phyloP scores from a whole-genome alignment of 2,888 invertebrate species.

The Scotopteryx bipunctaria region DNA sequence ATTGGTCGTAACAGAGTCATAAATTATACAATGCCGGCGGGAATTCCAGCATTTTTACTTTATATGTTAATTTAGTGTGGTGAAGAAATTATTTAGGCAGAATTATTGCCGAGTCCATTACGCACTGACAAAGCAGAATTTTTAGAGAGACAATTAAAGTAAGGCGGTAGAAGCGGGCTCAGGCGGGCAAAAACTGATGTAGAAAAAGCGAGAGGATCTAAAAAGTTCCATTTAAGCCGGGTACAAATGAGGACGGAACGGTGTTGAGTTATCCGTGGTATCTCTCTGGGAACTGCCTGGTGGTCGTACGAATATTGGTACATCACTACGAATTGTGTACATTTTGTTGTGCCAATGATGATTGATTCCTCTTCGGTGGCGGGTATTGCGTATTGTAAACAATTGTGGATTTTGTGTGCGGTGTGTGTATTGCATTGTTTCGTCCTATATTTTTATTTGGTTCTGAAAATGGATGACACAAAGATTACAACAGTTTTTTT shows the following conservation, averaged over 20 bases:
- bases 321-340: constrained; percentile 30
- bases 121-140: constrained; percentile 33
- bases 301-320: constrained; percentile 33
- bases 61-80: constrained; percentile 37
- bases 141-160: constrained; percentile 70
- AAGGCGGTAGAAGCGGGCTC: constrained; percentile 57
- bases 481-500: no score
- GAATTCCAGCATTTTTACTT: constrained; percentile 37
- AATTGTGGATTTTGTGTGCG: constrained; percentile 17
- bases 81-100: constrained; percentile 34
- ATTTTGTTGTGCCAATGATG: constrained; percentile 27
- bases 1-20: constrained; percentile 33
- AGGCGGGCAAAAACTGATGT: constrained; percentile 64
- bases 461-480: no score
- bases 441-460: constrained; percentile 11
- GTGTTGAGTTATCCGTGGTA: constrained; percentile 57
- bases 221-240: constrained; percentile 71
- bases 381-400: constrained; percentile 23
- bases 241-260: constrained; percentile 73
- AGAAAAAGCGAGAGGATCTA: constrained; percentile 69
- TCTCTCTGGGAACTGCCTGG: constrained; percentile 60
- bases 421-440: constrained; percentile 17
- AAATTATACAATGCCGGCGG: constrained; percentile 35
- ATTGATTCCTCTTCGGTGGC: constrained; percentile 25
- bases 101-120: constrained; percentile 34